Base-by-base conservation (phyloP, 2,113 vertebrate genomes). In the Upupa epops region DNA sequence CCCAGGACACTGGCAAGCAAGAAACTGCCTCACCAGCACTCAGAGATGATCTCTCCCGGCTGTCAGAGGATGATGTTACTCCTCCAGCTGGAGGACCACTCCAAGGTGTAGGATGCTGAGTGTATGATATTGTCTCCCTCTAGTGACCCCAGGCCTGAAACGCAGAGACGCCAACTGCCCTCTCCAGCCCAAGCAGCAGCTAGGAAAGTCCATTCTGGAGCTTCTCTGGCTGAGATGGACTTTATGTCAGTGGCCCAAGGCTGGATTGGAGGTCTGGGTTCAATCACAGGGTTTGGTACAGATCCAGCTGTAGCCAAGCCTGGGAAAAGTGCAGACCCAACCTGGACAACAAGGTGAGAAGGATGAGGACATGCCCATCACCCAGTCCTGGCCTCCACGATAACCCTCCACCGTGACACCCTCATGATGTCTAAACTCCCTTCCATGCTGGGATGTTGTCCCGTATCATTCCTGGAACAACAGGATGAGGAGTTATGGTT, bases 101-200 rank as follows among this genome's bases (percentile, higher is more conserved):
- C 8, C 2, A 3, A 8, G 24, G n/a, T 37, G 34, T 1, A 2
- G 29, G 42, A 21, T 71, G 25, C 28, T 0, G 34, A 72, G 34
- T 4, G 22, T 16, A 36, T 54, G 87, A 71, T 17, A 3, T 10
- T 63, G 89, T 76, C 94, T 86, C 96, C 93, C 89, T 90, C 93
- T 92, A 83, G 91, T 34, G 94, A 79, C 89, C 64, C 46, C 45
- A 65, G 32, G 16, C 71, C 83, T 49, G 4, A 70, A 90, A 52
- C 1, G 31, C 91, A 49, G 51, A 46, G 48, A 17, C 37, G 18
- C 17, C 17, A 7, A 5, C 0, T 1, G 70, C 51, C 54, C 82
- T 52, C 15, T 29, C 26, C 13, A 37, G 45, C 29, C 45, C 55
- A 5, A 25, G 42, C n/a, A 10, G 34, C 29, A 5, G 15, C 5